Evolutionary conservation across 2,113 vertebrate species (phyloP).

Genomic region (Seriola quinqueradiata): DNA sequence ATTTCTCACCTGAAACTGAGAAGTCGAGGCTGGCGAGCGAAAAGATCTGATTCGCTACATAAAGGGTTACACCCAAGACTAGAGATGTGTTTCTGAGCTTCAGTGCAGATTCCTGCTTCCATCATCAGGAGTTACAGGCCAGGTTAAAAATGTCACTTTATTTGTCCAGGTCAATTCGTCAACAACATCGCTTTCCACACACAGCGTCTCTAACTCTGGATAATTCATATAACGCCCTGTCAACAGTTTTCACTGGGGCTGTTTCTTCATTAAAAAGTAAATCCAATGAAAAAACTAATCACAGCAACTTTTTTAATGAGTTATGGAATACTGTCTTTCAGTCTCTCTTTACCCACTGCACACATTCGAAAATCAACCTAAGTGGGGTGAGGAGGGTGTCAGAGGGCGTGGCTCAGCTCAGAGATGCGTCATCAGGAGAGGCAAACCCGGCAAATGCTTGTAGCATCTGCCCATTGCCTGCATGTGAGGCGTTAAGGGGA

Average conservation of each 20-base stretch:
- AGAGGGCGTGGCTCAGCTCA: no score
- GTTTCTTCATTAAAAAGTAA: neutral
- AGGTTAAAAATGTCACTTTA: neutral
- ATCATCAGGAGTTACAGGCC: neutral
- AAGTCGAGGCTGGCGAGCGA: neutral
- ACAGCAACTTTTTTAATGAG: no score
- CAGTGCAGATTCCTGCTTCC: slow-evolving; percentile 28
- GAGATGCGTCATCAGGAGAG: no score
- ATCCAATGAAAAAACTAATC: neutral
- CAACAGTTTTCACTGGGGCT: neutral
- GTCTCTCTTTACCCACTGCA: no score
- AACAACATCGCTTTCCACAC: neutral
- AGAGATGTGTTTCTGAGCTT: neutral
- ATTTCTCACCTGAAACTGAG: slow-evolving; percentile 29
- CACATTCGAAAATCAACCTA: no score
- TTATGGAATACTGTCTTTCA: neutral
- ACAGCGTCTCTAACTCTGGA: neutral
- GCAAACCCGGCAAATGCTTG: no score
- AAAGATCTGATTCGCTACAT: neutral
- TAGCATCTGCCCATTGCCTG: no score
- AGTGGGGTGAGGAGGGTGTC: no score
- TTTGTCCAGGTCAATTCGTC: neutral
- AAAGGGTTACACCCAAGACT: no score
- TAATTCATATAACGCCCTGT: neutral
- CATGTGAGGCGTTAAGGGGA: no score